These are phyloP conservation scores for Sebastolobus altivelis DNA, from an alignment of 2,797 vertebrate species.

Conservation along the genomic window DNA sequence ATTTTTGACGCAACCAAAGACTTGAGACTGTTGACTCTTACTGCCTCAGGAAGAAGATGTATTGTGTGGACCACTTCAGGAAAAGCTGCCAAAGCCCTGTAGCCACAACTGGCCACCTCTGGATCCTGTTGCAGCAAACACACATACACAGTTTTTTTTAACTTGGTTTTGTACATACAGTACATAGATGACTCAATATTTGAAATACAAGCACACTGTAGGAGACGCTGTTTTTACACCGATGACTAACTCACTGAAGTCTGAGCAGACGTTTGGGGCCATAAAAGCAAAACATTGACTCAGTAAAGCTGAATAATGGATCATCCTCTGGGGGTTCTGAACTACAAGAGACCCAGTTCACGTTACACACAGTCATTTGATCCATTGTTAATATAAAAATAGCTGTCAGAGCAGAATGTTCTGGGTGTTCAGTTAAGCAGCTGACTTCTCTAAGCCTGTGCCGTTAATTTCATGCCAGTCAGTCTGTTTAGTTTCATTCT, in stretches of 20 bases:
- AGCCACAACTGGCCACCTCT: conserved; percentile 88
- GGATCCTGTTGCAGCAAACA: conserved; percentile 83
- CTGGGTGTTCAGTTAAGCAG: neutral
- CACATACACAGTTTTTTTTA: neutral
- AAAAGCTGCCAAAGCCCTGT: conserved; percentile 90
- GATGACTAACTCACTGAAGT: neutral
- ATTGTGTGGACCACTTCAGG: conserved; percentile 86
- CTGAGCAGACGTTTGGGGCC: neutral
- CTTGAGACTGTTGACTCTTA: conserved; percentile 62
- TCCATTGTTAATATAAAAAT: neutral
- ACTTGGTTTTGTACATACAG: neutral
- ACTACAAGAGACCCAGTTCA: neutral
- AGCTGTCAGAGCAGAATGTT: neutral
- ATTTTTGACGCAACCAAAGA: neutral
- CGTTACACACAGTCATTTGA: neutral
- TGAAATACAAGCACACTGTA: neutral
- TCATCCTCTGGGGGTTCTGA: neutral
- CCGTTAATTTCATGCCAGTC: neutral
- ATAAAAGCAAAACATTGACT: neutral
- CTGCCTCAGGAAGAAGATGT: conserved; percentile 91
- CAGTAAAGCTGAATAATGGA: neutral
- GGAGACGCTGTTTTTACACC: neutral
- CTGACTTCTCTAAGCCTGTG: neutral
- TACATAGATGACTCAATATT: neutral
- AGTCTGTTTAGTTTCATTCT: neutral